Base-by-base conservation (phyloP, 1,140 invertebrate species). In the Drosophila ironensis region DNA sequence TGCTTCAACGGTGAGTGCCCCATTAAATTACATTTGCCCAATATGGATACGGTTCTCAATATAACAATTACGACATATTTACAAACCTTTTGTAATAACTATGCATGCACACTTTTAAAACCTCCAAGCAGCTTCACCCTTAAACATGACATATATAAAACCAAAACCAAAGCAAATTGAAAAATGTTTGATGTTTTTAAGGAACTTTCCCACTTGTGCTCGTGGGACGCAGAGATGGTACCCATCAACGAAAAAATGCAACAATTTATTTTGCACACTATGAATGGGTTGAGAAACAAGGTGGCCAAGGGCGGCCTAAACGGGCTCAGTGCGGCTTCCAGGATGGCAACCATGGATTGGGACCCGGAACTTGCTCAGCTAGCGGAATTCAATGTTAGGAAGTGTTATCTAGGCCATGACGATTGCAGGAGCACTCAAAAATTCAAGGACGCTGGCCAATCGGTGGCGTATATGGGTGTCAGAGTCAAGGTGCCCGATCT, bases 261-360 rank as follows among this genome's bases (percentile, higher is more conserved):
- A 7, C 3, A 7, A 0, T 17, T 8, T 0, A 14, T 77, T 20
- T 0, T 70, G 0, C 0, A 16, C 0, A 2, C 0, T 0, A 3
- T 80, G 0, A 80, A 80, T 14, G 1, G n/a, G 0, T 2, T 70
- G 6, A 45, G 75, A 9, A 27, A 66, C 22, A 6, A 25, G 5
- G 45, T 71, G 11, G 69, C 75, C 2, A n/a, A 11, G 1, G 74
- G 57, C 1, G 48, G 30, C 0, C 63, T 41, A 9, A 30, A 41
- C 5, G 54, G 51, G 1, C 11, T 76, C n/a, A 42, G 11, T 14
- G 30, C 66, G 17, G 84, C 84, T 8, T 14, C 33, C 2, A 47
- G 47, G 4, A 89, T 89, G 87, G 47, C 40, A 1, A 67, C 68
- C 2, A 8, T 88, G 6, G 9, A 1, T 0, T 89, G 88, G 88